Evolutionary conservation across 2,797 vertebrate genomes (phyloP), one percentile per base, ranked within the genome.

Genomic region (Mallotus villosus): DNA sequence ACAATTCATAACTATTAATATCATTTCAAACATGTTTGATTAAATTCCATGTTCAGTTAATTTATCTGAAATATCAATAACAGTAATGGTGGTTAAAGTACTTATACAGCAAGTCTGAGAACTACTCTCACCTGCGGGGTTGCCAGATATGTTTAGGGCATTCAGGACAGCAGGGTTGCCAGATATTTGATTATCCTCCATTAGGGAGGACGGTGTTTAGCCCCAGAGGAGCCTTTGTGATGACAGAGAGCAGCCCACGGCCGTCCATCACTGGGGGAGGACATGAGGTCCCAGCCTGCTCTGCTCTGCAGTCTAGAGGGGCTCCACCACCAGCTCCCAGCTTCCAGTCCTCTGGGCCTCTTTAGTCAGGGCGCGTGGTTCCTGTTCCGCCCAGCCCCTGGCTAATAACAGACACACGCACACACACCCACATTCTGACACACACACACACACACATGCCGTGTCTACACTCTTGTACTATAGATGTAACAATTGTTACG

Each of bases 271-370:
- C 68, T 22, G 25, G 66, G 63, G 70, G 22, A 55, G 51, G 16
- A 55, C 7, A 5, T n/a, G 19, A 55, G 51, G 51, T 51, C 46
- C 46, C 17, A 11, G 32, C 24, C 51, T 37, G 51, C 21, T 27
- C 9, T 32, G 17, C 22, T 21, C 22, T 60, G n/a, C 49, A 3
- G 49, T 51, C 51, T 55, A 61, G 14, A 5, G 59, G 4, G 57
- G 57, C n/a, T 59, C 57, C 19, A 75, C 69, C 79, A 82, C 79
- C 68, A 29, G 64, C 63, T 72, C 83, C 66, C 74, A 60, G 83
- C 85, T 88, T 88, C 72, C 82, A 82, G 85, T 93, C 92, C 92
- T 88, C 70, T 81, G 92, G 89, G 91, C 82, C 87, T 91, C 86
- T 92, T 92, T 92, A 91, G 85, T 88, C 85, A 85, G 84, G 75